phyloP scores from a whole-genome alignment of 2,113 vertebrate species.

The Hyperopisus bebe region DNA sequence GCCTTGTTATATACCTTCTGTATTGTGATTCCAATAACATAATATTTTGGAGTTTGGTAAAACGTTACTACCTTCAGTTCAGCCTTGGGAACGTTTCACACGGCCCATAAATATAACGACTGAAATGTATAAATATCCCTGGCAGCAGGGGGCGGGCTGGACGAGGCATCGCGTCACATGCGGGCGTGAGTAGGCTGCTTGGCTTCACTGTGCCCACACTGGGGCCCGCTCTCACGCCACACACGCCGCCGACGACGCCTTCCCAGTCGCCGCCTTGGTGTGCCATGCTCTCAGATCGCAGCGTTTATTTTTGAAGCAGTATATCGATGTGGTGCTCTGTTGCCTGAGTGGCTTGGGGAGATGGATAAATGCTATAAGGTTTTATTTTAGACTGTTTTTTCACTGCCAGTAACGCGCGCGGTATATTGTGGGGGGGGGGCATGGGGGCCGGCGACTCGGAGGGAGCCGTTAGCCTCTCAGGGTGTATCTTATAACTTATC shows the following conservation, averaged over 20 bases:
- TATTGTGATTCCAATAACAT: background rate
- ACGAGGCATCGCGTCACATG: background rate
- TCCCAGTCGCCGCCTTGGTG: background rate
- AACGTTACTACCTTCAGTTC: background rate
- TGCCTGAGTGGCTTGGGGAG: background rate
- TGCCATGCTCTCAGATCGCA: background rate
- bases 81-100: background rate
- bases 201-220: background rate
- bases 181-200: background rate
- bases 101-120: background rate
- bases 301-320: background rate
- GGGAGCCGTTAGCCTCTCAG: background rate
- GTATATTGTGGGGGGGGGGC: background rate
- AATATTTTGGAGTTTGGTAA: background rate
- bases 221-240: background rate
- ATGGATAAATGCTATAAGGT: background rate
- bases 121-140: background rate
- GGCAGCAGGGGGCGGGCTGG: background rate
- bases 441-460: background rate
- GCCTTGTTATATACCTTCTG: background rate
- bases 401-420: background rate
- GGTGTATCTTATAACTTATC: background rate
- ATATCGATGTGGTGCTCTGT: background rate
- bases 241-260: background rate
- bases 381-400: background rate